A percentile compares a stretch with the other conserved stretches of the same genome.
phyloP scores from a whole-genome alignment of 2,888 invertebrate genomes.

The Noctua fimbriata region DNA sequence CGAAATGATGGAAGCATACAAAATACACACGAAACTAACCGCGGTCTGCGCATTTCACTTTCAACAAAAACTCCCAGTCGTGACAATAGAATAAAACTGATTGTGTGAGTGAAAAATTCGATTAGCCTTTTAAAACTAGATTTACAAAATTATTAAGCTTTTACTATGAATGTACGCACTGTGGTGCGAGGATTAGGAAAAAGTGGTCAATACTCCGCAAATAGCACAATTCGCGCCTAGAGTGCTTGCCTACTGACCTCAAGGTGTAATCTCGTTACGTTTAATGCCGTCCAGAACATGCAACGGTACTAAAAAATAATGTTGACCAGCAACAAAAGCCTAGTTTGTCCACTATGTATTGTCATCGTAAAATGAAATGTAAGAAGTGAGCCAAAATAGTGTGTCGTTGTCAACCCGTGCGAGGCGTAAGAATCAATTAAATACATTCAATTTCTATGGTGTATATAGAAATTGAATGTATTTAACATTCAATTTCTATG shows the following conservation, averaged over 20 bases:
- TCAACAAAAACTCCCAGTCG: constrained; percentile 63
- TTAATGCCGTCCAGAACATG: constrained; percentile 24
- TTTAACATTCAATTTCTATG: constrained; percentile 33
- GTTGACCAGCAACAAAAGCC: constrained; percentile 9
- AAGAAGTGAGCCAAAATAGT: constrained; percentile 15
- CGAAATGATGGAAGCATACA: constrained; percentile 53
- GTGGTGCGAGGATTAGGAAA: constrained; percentile 17
- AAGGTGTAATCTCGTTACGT: constrained; percentile 26
- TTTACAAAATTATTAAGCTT: constrained; percentile 45
- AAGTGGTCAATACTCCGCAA: constrained; percentile 14
- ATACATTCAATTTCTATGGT: constrained; percentile 32
- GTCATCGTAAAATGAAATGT: constrained; percentile 28
- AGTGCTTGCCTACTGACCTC: constrained; percentile 44
- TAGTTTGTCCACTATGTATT: constrained; percentile 3
- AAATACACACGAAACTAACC: constrained; percentile 44
- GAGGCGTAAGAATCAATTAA: constrained; percentile 38
- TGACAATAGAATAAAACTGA: constrained; percentile 59
- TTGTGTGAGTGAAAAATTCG: constrained; percentile 60
- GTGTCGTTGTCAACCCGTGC: constrained; percentile 11
- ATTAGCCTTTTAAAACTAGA: constrained; percentile 55
- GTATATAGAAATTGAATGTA: too few species aligned
- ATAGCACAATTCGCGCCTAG: background rate
- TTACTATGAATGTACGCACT: constrained; percentile 32
- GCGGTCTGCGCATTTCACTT: constrained; percentile 65
- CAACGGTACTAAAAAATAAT: constrained; percentile 41